Conservation (phyloP, 2,888 invertebrate species). For the Nemapogon koenigi region DNA sequence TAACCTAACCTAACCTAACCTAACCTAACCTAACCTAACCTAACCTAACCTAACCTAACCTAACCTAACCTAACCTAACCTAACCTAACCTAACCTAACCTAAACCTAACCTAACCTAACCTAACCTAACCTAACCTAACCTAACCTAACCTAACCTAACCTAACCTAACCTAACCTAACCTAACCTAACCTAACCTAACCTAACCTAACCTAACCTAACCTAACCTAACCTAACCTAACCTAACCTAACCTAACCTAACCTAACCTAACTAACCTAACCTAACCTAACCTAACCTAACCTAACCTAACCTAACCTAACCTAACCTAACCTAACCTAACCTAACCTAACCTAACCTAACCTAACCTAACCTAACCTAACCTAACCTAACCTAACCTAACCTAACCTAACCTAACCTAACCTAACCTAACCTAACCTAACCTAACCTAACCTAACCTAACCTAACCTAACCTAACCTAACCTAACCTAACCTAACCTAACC, state of each 20-base stretch:
- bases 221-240: constrained; percentile 14
- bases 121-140: constrained; percentile 21
- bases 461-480: constrained; percentile 19
- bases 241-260: constrained; percentile 18
- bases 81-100: constrained; percentile 23
- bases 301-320: constrained; percentile 21
- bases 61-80: constrained; percentile 22
- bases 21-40: constrained; percentile 22
- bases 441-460: constrained; percentile 21
- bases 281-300: constrained; percentile 20
- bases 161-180: constrained; percentile 19
- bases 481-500: constrained; percentile 23
- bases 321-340: constrained; percentile 21
- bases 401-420: constrained; percentile 24
- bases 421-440: constrained; percentile 19
- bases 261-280: constrained; percentile 17
- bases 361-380: constrained; percentile 22
- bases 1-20: constrained; percentile 20
- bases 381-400: constrained; percentile 23
- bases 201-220: constrained; percentile 18
- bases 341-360: constrained; percentile 20
- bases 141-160: constrained; percentile 20
- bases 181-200: constrained; percentile 18
- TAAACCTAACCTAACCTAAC: constrained; percentile 24
- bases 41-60: constrained; percentile 20